Base-by-base conservation (phyloP, 1,140 invertebrate species). In the Lerema accius region DNA sequence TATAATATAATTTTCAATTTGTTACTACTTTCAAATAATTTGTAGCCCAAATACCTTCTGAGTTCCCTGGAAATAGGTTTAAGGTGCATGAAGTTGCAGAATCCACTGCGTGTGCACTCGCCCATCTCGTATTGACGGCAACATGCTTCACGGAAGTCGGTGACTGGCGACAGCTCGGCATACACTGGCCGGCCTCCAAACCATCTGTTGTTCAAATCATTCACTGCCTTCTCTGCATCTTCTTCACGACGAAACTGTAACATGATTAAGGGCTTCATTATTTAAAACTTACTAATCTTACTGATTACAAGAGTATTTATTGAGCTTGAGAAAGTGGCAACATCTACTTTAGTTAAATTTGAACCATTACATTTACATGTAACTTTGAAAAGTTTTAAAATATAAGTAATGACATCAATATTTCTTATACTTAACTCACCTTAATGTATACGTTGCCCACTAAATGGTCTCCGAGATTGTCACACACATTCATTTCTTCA, bases 71-170 rank as follows among this genome's bases (percentile, higher is more conserved):
- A 99, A 77, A 99, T 99, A 37, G 98, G 98, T 84, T 99, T 99
- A 82, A 99, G 92, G 86, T 99, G 99, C 99, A 99, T 99, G 86
- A 99, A 99, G 92, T 99, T 99, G 90, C 99, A 99, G 90, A 99
- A 99, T 43, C 98, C 99, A 80, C 98, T 98, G 58, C 99, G 92
- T 0, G 98, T 99, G 84, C 98, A 99, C 92, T 99, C 98, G 3
- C 98, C 98, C 96, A 99, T 98, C 92, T 99, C 98, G 91, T 99
- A 99, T 90, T 99, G 99, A 46, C 99, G 94, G 88, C 99, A 99
- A 87, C 99, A 99, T 14, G 98, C 98, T 93, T 99, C 99, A 78
- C 98, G 93, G 85, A 99, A 99, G 91, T 99, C 99, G 59, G 99
- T 99, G 0, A 99, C 99, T 0, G 99, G 98, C 9, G 98, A 99